These are phyloP conservation scores for Branchellion lobata DNA, from an alignment of 2,888 invertebrate genomes.

Conservation along the genomic window DNA sequence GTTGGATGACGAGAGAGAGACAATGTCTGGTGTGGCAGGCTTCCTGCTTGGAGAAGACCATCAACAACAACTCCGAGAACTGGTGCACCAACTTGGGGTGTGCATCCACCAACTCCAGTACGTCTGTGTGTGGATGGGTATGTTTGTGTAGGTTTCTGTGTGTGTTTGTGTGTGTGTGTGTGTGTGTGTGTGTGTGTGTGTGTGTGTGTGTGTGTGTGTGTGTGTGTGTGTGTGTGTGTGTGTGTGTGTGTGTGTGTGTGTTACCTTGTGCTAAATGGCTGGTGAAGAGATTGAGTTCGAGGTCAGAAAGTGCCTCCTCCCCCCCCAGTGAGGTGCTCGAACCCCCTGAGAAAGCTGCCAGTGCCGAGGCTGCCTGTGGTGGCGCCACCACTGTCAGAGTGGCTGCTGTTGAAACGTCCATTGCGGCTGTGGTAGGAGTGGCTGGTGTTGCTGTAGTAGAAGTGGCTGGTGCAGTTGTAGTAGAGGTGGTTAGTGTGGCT, in stretches of 20 bases:
- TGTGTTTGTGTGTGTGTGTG: too few relatives aligned
- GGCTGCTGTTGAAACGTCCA: too few relatives aligned
- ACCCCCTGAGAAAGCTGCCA: not conserved
- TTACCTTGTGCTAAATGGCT: not conserved
- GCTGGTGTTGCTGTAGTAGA: not conserved
- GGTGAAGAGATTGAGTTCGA: not conserved
- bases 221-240: not conserved
- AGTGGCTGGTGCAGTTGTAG: not conserved
- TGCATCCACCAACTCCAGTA: not conserved
- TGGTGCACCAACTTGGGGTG: conserved; percentile 15
- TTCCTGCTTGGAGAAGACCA: not conserved
- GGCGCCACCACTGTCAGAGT: conserved; percentile 8
- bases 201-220: not conserved
- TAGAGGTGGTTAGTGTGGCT: not conserved
- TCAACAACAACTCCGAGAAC: not conserved
- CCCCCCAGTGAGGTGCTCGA: too few relatives aligned
- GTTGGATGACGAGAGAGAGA: not conserved
- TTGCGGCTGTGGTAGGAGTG: not conserved
- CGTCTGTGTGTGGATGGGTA: not conserved
- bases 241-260: too few relatives aligned
- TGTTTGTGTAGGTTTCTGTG: not conserved
- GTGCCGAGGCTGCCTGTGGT: not conserved
- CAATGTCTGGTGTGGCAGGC: not conserved
- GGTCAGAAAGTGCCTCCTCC: not conserved
- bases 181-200: too few relatives aligned